Evolutionary conservation across 1,140 invertebrate genomes (phyloP), one percentile per base, ranked within the genome.

Genomic region (Nasonia longicornis): DNA sequence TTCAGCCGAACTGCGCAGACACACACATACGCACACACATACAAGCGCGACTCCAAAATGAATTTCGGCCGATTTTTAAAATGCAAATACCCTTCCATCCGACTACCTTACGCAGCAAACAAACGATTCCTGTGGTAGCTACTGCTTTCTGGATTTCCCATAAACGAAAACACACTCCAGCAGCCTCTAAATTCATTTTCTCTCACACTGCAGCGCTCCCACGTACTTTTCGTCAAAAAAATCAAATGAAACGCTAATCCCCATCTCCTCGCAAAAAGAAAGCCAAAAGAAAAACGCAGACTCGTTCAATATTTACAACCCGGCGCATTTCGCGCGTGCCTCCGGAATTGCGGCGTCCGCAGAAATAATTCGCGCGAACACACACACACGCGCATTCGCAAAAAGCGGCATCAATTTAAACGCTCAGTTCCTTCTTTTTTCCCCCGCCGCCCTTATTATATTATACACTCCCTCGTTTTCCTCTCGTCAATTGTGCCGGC

Each of bases 1-100:
- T 48, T 48, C 14, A 48, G 12, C 10, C 6, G 4, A 52, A 52
- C 75, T 84, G 83, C 42, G 83, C 42, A n/a, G 11, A 72, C 70
- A 16, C n/a, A 1, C 8, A 72, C 12, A 35, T 3, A 35, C 31
- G 6, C 8, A 72, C 12, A 35, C 31, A 35, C 31, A 20, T 20
- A 58, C 10, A 12, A 16, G 16, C 16, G 6, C 3, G 20, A n/a
- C 7, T 58, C 16, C 3, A 7, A 58, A 58, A n/a, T 58, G 20
- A 58, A 58, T 58, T 20, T 58, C 52, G 20, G 16, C 20, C 52
- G 0, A 58, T 58, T 58, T n/a, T 58, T n/a, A 58, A n/a, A 3
- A 58, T 58, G 20, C n/a, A n/a, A 58, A 58, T n/a, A n/a, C 12
- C 0, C 48, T 52, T 14, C 48, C 12, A 52, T 14, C 48, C 12